phyloP scores from a whole-genome alignment of 2,113 vertebrate genomes.

The Chlorodrepanis virens region DNA sequence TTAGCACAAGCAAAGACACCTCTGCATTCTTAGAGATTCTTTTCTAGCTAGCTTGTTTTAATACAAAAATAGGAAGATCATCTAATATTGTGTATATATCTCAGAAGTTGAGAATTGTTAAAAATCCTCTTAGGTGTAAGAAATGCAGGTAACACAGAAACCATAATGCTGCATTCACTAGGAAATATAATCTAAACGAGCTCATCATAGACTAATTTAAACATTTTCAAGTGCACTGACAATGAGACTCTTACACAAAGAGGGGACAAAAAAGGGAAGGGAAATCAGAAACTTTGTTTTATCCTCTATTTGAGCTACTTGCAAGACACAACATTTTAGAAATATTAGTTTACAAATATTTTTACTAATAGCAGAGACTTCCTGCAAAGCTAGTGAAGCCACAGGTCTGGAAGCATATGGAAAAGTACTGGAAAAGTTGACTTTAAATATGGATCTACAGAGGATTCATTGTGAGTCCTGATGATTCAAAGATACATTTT shows the following conservation, averaged over 20 bases:
- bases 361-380: neutral
- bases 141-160: neutral
- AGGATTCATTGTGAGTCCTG: neutral
- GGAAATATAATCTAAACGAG: neutral
- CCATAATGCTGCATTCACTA: neutral
- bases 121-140: neutral
- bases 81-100: neutral
- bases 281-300: neutral
- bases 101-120: neutral
- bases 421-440: neutral
- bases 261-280: accelerated
- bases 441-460: neutral
- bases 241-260: neutral
- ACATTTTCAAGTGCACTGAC: neutral
- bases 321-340: neutral
- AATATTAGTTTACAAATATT: neutral
- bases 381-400: neutral
- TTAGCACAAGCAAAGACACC: neutral
- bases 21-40: neutral
- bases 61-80: neutral
- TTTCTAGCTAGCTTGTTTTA: neutral
- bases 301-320: neutral
- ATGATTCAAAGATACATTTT: neutral
- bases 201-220: neutral
- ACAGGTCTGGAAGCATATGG: neutral